Evolutionary conservation across 1,140 invertebrate species (phyloP), one percentile per base, ranked within the genome.

Genomic region (Armadillidium nasatum): DNA sequence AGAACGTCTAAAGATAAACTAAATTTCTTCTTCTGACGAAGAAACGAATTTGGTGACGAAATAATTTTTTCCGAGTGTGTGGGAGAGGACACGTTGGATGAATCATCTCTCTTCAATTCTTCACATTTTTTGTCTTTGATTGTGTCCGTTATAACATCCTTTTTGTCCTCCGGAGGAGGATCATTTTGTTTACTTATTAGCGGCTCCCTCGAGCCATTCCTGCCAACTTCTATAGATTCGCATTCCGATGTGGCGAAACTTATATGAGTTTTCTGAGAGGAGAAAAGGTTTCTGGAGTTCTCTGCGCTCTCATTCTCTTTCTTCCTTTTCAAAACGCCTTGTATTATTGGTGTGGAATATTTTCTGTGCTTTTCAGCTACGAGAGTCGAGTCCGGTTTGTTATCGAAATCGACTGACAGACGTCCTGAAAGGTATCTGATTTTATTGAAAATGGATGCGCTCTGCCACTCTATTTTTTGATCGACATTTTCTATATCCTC

Each of bases 21-120:
- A 60, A 60, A 60, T 19, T 60, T 60, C 50, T 60, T 60, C 50
- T 60, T 60, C 11, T 60, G 50, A 60, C 50, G 50, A 19, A 60
- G 50, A 60, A 60, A 60, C 50, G 50, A 60, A 19, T 60, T 60
- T 2, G 50, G 50, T 2, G 50, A 60, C 3, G 50, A 60, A 19
- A 60, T 60, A 60, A 13, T 15, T 7, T 60, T 60, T 19, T 60
- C 50, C 2, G 50, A 60, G 50, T 60, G 50, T 60, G 50, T 60
- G 11, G 50, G 50, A 60, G 50, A 60, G 7, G 2, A 60, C 50
- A 3, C 50, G 19, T 60, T 1, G 7, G 50, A 19, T 60, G 19
- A 60, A 60, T 15, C 50, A 13, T 13, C 11, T 60, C 19, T 60
- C 50, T 60, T 60, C 50, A 60, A 19, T 60, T 7, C 50, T 19